A percentile compares a stretch with the other conserved stretches of the same genome.
Evolutionary conservation across 2,888 invertebrate genomes (phyloP).

Genomic region (Cephus runcator): DNA sequence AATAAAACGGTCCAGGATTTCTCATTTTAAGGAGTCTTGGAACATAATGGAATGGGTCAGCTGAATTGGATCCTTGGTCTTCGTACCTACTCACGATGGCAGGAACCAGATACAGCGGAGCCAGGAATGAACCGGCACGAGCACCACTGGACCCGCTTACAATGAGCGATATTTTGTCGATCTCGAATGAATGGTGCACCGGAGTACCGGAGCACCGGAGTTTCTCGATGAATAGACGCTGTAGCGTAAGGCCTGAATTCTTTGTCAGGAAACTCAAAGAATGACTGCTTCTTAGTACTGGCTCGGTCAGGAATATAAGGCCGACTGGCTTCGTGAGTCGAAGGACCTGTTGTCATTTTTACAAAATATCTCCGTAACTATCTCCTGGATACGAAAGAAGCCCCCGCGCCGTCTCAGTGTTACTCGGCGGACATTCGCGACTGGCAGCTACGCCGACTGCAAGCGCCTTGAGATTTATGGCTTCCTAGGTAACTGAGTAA

Average conservation of each 20-base stretch:
- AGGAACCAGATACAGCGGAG: no score
- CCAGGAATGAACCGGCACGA: neutral
- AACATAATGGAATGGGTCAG: no score
- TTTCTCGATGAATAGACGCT: slow-evolving; percentile 43
- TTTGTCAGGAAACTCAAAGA: slow-evolving; percentile 56
- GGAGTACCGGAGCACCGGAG: slow-evolving; percentile 31
- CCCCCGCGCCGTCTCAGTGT: no score
- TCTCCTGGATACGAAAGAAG: no score
- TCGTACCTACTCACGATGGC: no score
- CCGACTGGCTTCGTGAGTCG: slow-evolving; percentile 19
- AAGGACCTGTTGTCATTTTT: slow-evolving; percentile 57
- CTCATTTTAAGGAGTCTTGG: no score
- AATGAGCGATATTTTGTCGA: slow-evolving; percentile 44
- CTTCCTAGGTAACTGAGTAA: no score
- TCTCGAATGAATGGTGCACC: slow-evolving; percentile 50
- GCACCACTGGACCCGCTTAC: slow-evolving; percentile 22
- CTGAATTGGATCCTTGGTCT: no score
- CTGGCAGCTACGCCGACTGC: no score
- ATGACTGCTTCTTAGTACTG: slow-evolving; percentile 53
- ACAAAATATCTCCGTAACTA: slow-evolving; percentile 27
- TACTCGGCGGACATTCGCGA: no score
- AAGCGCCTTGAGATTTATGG: no score
- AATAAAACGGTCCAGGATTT: no score
- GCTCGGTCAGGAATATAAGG: slow-evolving; percentile 41
- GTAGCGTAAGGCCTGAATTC: slow-evolving; percentile 33